Base-by-base conservation (phyloP, 2,888 invertebrate species). In the Troides oblongomaculatus region DNA sequence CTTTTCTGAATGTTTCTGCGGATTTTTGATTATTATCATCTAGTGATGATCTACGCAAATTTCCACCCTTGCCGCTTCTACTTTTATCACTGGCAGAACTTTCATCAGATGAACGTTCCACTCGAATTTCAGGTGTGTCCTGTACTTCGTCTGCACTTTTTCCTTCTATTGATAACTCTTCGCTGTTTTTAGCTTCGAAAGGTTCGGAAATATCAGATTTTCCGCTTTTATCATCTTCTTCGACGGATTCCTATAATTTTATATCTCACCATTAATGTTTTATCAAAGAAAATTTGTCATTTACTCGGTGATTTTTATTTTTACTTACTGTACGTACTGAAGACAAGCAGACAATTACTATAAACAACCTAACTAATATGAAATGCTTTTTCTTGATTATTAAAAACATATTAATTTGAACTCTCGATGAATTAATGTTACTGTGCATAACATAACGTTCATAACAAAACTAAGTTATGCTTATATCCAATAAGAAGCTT, bases 401-500 rank as follows among this genome's bases (percentile, higher is more conserved):
- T 23, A 63, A 25, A 30, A 17, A 17, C 59, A 25, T 50, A 21
- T 18, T 2, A 53, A 7, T 56, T 39, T 17, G 25, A 21, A n/a
- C 25, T 57, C 46, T 46, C 62, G 50, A n/a, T 30, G 30, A 23
- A 36, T 50, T 50, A n/a, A 59, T 53, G 62, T 66, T 14, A 59
- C 10, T 63, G 66, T 43, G 57, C 59, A 43, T 62, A 50, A 58
- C 50, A 69, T 62, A 70, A 62, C 46, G 53, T 63, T 25, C 63
- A 25, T 23, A 56, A 30, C 53, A n/a, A 53, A 63, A 70, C 70
- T 70, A 70, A 70, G 66, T 66, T 60, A 4, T 39, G 5, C 58
- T 46, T 25, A 53, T 23, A 66, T 57, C 36, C 66, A 70, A 66
- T 66, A 56, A 62, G 66, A 66, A 62, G 70, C 30, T 70, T 70